Evolutionary conservation across 2,888 invertebrate genomes (phyloP), one percentile per base, ranked within the genome.

Genomic region (Agrochola lota): DNA sequence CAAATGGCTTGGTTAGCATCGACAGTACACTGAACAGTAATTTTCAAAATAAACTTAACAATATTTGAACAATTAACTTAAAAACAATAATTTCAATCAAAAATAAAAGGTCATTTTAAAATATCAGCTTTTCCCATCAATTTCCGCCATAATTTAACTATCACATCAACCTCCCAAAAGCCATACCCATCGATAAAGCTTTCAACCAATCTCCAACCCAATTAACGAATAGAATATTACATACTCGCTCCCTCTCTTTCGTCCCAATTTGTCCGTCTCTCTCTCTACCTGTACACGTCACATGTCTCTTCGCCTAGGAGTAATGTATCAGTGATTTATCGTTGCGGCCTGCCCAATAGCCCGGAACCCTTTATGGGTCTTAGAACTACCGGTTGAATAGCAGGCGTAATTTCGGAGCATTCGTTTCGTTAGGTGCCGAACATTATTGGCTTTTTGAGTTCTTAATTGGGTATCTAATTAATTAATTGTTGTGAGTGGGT

Each of bases 261-360:
- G 23, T 62, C 11, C 64, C 6, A 35, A 66, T 80, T 55, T 0
- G 8, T 75, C 20, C n/a, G n/a, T 86, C 82, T 40, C 76, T 71
- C 43, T 86, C 43, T 84, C 79, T 86, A 85, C 85, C 81, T 76
- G 77, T 76, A 30, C 52, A 74, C 78, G 80, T 86, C 87, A 86
- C 80, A 71, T 73, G 85, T 85, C 74, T 70, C 74, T 55, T 71
- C 64, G 77, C 91, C 89, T 91, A 91, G 89, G 91, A 92, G 81
- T 86, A 92, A 92, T 91, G 90, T 91, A 91, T 88, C 78, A 90
- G 92, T 93, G 93, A 94, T 94, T 93, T 93, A 94, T 93, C 91
- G 91, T 91, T 87, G 90, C 86, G 88, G 89, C 90, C 86, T 91
- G 90, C 90, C 92, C 93, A 94, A 91, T 91, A 91, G 89, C 81